Percentiles rank a stretch among this genome's conserved stretches.
Conservation (phyloP, 2,888 invertebrate genomes). For the Thereva unica region DNA sequence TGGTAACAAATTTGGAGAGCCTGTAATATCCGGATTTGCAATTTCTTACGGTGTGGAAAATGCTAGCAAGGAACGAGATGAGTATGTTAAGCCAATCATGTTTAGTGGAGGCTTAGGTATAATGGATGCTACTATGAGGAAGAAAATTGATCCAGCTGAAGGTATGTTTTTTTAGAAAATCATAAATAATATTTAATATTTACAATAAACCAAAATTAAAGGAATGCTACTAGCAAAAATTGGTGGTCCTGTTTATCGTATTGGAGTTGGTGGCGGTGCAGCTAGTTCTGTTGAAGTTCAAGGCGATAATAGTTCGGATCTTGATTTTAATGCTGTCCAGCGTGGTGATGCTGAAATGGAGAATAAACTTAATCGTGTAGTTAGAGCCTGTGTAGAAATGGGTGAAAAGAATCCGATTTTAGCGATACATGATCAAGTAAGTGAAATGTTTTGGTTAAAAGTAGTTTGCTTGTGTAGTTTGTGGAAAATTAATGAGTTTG, state of each 20-base stretch:
- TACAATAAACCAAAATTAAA: constrained; percentile 32
- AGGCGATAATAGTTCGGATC: constrained; percentile 80
- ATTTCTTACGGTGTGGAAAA: constrained; percentile 84
- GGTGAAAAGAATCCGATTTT: constrained; percentile 81
- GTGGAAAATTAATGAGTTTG: neutral
- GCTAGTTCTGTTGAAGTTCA: constrained; percentile 95
- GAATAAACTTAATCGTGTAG: constrained; percentile 92
- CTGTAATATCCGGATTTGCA: constrained; percentile 87
- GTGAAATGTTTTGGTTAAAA: neutral
- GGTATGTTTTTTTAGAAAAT: constrained; percentile 58
- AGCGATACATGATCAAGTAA: constrained; percentile 90
- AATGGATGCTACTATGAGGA: constrained; percentile 80
- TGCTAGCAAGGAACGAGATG: constrained; percentile 70
- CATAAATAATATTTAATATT: constrained; percentile 24
- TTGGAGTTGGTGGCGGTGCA: constrained; percentile 98
- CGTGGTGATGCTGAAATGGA: constrained; percentile 96
- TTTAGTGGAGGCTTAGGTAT: constrained; percentile 95
- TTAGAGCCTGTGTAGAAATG: constrained; percentile 88
- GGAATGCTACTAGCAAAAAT: constrained; percentile 93
- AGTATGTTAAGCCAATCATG: constrained; percentile 99
- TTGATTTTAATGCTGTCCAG: constrained; percentile 97
- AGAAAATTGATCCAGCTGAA: constrained; percentile 74
- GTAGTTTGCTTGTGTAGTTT: neutral
- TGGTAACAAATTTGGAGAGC: constrained; percentile 99
- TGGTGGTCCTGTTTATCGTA: constrained; percentile 96